Evolutionary conservation across 2,113 vertebrate genomes (phyloP).

Genomic region (Pogonocichla stellata): DNA sequence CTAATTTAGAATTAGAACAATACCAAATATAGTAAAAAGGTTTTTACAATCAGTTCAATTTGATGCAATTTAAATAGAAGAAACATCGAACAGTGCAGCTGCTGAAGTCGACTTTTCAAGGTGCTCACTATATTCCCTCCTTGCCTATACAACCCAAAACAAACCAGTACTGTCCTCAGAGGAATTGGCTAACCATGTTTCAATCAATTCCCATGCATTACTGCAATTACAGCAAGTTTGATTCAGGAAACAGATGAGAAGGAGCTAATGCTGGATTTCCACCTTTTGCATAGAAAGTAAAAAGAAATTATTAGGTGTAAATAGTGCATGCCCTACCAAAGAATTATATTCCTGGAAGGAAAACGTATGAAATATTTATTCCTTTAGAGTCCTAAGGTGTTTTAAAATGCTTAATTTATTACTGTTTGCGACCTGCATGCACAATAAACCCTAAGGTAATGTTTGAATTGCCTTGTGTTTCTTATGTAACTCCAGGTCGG

Average conservation of each 20-base stretch:
- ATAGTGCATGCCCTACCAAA: not conserved
- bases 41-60: not conserved
- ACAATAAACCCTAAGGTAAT: not conserved
- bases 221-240: not conserved
- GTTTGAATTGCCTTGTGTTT: not conserved
- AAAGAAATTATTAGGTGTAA: not conserved
- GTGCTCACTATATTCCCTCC: not conserved
- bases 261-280: not conserved
- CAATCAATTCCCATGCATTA: not conserved
- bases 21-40: not conserved
- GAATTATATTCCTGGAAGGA: not conserved
- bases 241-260: not conserved
- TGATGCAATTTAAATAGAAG: not conserved
- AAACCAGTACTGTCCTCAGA: not conserved
- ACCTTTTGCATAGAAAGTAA: not conserved
- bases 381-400: not conserved
- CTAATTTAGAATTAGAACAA: not conserved
- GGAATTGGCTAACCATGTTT: not conserved
- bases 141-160: not conserved
- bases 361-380: not conserved
- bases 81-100: not conserved
- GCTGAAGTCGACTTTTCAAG: not conserved
- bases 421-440: not conserved
- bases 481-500: not conserved
- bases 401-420: not conserved